Evolutionary conservation across 2,888 invertebrate genomes (phyloP), one percentile per base, ranked within the genome.

Genomic region (Clepsis dumicolana): DNA sequence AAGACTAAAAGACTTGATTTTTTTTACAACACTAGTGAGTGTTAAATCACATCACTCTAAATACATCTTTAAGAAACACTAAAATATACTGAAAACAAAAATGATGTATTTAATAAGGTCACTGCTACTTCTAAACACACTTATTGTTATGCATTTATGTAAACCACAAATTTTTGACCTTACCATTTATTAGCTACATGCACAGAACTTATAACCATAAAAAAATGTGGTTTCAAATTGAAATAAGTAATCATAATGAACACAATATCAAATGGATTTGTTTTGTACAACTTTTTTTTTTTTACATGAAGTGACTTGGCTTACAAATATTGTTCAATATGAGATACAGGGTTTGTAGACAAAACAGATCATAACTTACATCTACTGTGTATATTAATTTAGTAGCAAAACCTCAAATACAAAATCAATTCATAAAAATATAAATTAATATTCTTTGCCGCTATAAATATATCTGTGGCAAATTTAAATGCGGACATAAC

Each of bases 401-500:
- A 65, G 50, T 52, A 48, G 64, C 29, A 64, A 64, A 50, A 57
- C 2, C 18, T 27, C n/a, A 65, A 16, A 38, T 48, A 48, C 32
- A 52, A 56, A 24, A 64, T 27, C 27, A 32, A 5, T 25, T 7
- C 25, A 41, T 57, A 25, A 38, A 57, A 57, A 57, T 38, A 57
- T 21, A 38, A 12, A 21, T n/a, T 35, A 29, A 56, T 32, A 64
- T 14, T 35, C 21, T 29, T 24, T 27, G 8, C 35, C 16, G 4
- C 38, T 12, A 48, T 48, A 56, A 62, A 54, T 52, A 56, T 50
- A 62, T 62, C 62, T 27, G 50, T 57, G 67, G 38, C 62, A 67
- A 57, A 57, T 50, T 38, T 67, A 67, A 67, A 67, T 67, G 67
- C 63, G 29, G 67, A 67, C 63, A 67, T 57, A 41, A 24, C 50